Percentiles rank a stretch among this genome's conserved stretches.
Evolutionary conservation across 2,797 vertebrate species (phyloP).

Genomic region (Adrianichthys oophorus): DNA sequence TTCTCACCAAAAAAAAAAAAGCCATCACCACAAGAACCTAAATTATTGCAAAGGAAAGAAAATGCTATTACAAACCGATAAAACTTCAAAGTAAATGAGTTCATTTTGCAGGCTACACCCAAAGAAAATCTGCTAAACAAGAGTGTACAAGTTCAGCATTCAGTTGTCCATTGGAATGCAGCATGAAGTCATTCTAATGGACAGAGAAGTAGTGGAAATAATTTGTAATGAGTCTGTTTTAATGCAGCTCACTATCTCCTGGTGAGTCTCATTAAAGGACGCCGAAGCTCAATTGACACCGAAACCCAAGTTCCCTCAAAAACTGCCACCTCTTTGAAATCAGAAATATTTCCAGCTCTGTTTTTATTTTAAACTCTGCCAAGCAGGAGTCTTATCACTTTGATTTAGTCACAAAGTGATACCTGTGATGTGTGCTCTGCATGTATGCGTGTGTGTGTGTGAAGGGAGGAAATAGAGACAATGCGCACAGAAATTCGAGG

Average conservation of each 20-base stretch:
- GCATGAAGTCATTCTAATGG: conserved; percentile 68
- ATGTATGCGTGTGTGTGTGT: conserved; percentile 35
- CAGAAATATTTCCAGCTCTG: conserved; percentile 24
- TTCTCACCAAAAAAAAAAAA: conserved; percentile 30
- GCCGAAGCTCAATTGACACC: conserved; percentile 14
- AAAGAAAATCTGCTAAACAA: conserved; percentile 13
- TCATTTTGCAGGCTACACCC: conserved; percentile 13
- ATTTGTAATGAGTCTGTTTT: conserved; percentile 47
- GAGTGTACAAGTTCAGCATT: conserved; percentile 59
- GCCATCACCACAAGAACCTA: conserved; percentile 26
- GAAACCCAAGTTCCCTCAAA: conserved; percentile 74
- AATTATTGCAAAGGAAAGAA: conserved; percentile 50
- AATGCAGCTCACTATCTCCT: conserved; percentile 21
- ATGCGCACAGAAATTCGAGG: conserved; percentile 97
- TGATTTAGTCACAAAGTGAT: conserved; percentile 68
- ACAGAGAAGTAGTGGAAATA: conserved; percentile 66
- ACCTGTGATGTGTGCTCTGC: conserved; percentile 21
- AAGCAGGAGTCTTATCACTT: conserved; percentile 59
- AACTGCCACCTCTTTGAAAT: conserved; percentile 47
- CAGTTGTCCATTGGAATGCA: conserved; percentile 50
- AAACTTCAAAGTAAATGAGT: conserved; percentile 45
- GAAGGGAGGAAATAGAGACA: conserved; percentile 62
- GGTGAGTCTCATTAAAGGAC: conserved; percentile 1
- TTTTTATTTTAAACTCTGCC: conserved; percentile 41
- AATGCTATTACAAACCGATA: conserved; percentile 36